Base-by-base conservation (phyloP, 2,888 invertebrate genomes). In the Nomada fabriciana region DNA sequence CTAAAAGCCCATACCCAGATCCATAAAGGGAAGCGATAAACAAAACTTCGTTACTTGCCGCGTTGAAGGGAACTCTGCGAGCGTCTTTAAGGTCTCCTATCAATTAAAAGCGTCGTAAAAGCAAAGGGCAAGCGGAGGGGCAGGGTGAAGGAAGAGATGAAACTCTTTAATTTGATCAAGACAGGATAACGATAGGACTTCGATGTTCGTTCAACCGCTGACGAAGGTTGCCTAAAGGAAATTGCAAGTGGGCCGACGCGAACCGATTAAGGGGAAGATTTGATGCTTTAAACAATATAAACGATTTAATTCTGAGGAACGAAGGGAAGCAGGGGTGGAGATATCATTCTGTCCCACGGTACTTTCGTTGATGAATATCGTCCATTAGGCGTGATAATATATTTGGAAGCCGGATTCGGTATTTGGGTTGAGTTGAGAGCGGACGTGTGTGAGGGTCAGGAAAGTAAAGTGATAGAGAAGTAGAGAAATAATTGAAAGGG, bases 121-220 rank as follows among this genome's bases (percentile, higher is more conserved):
- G 9, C 18, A 9, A 13, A 47, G 10, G 47, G 1, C 47, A 47
- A 47, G 15, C 47, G 10, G 47, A 15, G 13, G 10, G 15, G 47
- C 15, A 47, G 47, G 47, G 2, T 1, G 15, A 29, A 10, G 23
- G 18, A n/a, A 50, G 11, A 15, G n/a, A 53, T 60, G 60, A 42
- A 65, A 71, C 60, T 70, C 65, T 60, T 60, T 50, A 71, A 80
- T 76, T 53, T 60, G 50, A 71, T 65, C 76, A 77, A 60, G 15
- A 15, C 47, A 15, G 15, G 47, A 47, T 47, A 47, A 47, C 13
- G 15, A 36, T 7, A 36, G 36, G 36, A 36, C 36, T 7, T 36
- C 36, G 36, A 47, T 47, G 15, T 15, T 47, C 47, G 47, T 47
- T 3, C 47, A 15, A 47, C 47, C 47, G 47, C 13, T 47, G 47